Evolutionary conservation across 2,888 invertebrate genomes (phyloP), one percentile per base, ranked within the genome.

Genomic region (Scaptomyza reducta): DNA sequence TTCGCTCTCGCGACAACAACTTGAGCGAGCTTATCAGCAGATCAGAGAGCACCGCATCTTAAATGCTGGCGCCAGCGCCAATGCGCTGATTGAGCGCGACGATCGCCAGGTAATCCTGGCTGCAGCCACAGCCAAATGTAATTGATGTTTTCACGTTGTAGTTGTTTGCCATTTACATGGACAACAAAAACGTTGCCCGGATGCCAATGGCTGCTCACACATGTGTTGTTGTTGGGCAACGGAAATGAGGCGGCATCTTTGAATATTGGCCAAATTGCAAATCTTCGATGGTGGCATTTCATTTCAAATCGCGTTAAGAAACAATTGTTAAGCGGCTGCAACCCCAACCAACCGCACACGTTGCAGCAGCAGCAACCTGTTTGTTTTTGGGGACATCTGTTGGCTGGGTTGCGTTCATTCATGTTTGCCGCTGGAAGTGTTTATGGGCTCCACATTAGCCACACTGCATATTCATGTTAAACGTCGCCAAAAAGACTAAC

Each of bases 41-140:
- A 90, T 91, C 91, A 90, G 86, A 91, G 89, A 87, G 78, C 71
- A 85, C 91, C 91, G 91, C 91, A 91, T 91, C 91, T 91, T 89
- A 90, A 91, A 90, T 86, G 90, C 89, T 91, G 91, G 91, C 91
- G 91, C 91, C 91, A 91, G 80, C 80, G 80, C 83, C 83, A 83
- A 89, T 87, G 88, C 89, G 89, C 89, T 89, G 90, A 90, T 90
- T 89, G 90, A 90, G 87, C 87, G 80, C 84, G 74, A 82, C 82
- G 81, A 77, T 84, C 81, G 75, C 75, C 77, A 81, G 77, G 70
- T 76, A 70, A 81, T 78, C 80, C 82, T 82, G 74, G 55, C 57
- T 49, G 51, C 55, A n/a, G 66, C 57, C 54, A 35, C 31, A 57
- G 57, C 60, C 68, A 73, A 40, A 68, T 74, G 81, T 86, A 86